Conservation (phyloP, 1,140 invertebrate genomes). For the Paraescarpia echinospica region DNA sequence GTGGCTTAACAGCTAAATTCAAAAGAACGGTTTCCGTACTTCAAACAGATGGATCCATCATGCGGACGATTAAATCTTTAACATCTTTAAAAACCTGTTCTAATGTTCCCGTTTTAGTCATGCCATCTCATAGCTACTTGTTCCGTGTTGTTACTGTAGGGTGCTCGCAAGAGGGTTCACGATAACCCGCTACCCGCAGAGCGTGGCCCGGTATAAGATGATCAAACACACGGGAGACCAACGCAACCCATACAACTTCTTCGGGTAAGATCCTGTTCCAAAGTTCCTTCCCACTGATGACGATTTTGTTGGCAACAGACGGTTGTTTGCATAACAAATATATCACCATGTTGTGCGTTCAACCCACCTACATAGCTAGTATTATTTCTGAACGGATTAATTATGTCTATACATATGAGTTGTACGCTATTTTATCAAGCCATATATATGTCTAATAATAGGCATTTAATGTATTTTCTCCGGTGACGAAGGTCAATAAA, state of each 20-base stretch:
- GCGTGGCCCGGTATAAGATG: slow-evolving; percentile 53
- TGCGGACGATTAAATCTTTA: too few relatives aligned
- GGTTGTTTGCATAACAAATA: background rate
- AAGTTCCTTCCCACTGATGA: background rate
- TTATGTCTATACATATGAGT: too few relatives aligned
- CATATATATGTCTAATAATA: too few relatives aligned
- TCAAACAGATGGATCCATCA: too few relatives aligned
- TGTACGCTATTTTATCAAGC: too few relatives aligned
- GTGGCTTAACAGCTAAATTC: too few relatives aligned
- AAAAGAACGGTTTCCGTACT: too few relatives aligned
- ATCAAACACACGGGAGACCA: slow-evolving; percentile 44
- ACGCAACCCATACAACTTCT: background rate
- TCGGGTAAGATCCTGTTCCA: background rate
- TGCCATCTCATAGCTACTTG: background rate
- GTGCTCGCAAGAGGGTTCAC: background rate
- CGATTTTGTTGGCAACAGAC: background rate
- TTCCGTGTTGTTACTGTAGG: background rate
- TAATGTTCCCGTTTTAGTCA: background rate
- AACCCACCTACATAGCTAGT: background rate
- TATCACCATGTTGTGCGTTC: background rate
- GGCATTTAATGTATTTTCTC: too few relatives aligned
- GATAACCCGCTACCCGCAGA: slow-evolving; percentile 47
- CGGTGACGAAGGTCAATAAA: too few relatives aligned
- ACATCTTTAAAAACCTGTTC: background rate
- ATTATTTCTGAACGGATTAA: too few relatives aligned